Evolutionary conservation across 1,140 invertebrate genomes (phyloP), one percentile per base, ranked within the genome.

Genomic region (Scaptomyza graminum): DNA sequence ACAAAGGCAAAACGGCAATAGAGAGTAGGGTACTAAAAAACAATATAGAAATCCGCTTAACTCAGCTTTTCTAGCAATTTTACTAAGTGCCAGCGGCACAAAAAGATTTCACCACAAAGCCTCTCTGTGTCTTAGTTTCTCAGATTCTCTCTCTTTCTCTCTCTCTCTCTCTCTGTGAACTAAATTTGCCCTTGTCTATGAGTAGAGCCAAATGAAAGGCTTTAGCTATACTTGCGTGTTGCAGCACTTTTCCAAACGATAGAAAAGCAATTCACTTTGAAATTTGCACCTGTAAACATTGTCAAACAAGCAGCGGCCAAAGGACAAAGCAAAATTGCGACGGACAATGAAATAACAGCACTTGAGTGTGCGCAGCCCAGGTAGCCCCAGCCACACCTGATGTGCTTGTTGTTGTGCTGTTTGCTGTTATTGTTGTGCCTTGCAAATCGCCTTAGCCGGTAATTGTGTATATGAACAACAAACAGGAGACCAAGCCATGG

Each of bases 211-310:
- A 64, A 61, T 43, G 44, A 47, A 43, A 76, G 61, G 39, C 54
- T 68, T 72, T 77, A 85, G 77, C 78, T 80, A 60, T 71, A 61
- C 41, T 67, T 74, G 82, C 78, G 82, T 87, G 78, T 64, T 87
- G 79, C 75, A 88, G 83, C 83, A 87, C 82, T 87, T 87, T 87
- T 87, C 83, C 83, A 61, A 87, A 64, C 83, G 83, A 87, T 87
- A 87, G 83, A 87, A 87, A 87, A 87, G 83, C 83, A 87, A 87
- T 87, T 88, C 83, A 87, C 83, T 87, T 87, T 87, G 83, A 87
- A 87, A 87, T 87, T 87, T 87, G 83, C 83, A 87, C 83, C 83
- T 87, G 83, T 88, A 87, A 87, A 87, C 83, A 87, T 83, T 88
- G 83, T 88, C 82, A 87, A 88, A 69, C 81, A 85, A 79, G 64